Conservation (phyloP, 2,113 vertebrate genomes). For the Columbina picui region DNA sequence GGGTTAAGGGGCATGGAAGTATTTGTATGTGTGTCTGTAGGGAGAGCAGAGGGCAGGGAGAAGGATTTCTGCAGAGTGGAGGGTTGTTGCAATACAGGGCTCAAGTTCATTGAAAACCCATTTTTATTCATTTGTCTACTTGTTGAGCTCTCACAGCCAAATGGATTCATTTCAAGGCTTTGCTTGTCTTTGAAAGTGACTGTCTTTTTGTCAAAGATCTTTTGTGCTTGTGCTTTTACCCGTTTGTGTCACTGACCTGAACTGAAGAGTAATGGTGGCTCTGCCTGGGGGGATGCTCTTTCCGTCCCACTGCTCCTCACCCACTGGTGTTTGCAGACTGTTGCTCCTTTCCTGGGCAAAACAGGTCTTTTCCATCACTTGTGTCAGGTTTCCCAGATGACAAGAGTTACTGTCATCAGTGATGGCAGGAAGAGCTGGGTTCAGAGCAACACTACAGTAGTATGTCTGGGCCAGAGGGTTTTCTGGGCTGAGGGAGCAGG, state of each 20-base stretch:
- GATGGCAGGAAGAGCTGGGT: background rate
- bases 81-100: background rate
- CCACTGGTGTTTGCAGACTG: background rate
- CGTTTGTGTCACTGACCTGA: background rate
- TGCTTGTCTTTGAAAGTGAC: background rate
- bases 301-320: background rate
- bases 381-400: background rate
- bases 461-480: background rate
- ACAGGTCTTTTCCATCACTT: background rate
- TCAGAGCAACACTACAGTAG: background rate
- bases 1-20: background rate
- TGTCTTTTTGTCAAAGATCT: background rate
- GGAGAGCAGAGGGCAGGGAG: background rate
- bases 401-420: background rate
- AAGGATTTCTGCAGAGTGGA: background rate
- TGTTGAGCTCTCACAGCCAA: background rate
- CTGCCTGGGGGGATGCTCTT: background rate
- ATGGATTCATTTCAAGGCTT: background rate
- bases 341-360: background rate
- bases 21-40: fast-evolving
- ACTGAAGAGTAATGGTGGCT: background rate
- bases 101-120: background rate
- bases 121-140: background rate
- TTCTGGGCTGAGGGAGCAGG: background rate
- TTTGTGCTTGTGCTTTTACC: background rate